A percentile compares a stretch with the other conserved stretches of the same genome.
Evolutionary conservation across 1,140 invertebrate genomes (phyloP).

Genomic region (Ruditapes philippinarum): DNA sequence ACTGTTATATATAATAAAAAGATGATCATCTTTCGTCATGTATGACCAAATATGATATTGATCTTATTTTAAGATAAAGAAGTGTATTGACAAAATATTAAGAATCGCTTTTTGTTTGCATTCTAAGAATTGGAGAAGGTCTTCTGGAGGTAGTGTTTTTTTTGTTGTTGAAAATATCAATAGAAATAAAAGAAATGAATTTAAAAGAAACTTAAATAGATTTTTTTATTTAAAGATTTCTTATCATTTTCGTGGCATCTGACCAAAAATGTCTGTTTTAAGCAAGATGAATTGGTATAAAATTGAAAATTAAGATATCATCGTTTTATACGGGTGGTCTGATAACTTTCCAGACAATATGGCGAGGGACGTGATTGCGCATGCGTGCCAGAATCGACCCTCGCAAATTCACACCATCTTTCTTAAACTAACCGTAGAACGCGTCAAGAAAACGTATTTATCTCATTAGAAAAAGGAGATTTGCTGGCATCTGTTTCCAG

Average conservation of each 20-base stretch:
- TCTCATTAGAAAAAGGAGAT: slow-evolving; percentile 32
- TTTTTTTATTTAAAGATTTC: too few species aligned
- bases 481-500: slow-evolving; percentile 62
- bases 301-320: slow-evolving; percentile 66
- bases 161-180: too few species aligned
- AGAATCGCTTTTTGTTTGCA: too few species aligned
- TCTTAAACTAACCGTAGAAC: slow-evolving; percentile 58
- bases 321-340: slow-evolving; percentile 54
- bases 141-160: too few species aligned
- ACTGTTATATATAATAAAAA: too few species aligned
- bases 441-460: slow-evolving; percentile 66
- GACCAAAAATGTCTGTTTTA: slow-evolving; percentile 53
- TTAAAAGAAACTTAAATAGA: too few species aligned
- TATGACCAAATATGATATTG: too few species aligned
- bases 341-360: slow-evolving; percentile 62
- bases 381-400: slow-evolving; percentile 54
- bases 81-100: too few species aligned
- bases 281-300: slow-evolving; percentile 61
- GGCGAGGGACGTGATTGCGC: slow-evolving; percentile 56
- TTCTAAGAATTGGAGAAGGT: too few species aligned
- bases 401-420: slow-evolving; percentile 69
- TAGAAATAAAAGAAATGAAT: too few species aligned
- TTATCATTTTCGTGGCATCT: slow-evolving; percentile 33
- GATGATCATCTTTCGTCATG: too few species aligned
- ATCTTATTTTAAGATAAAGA: too few species aligned